Percentiles rank a stretch among this genome's conserved stretches.
Evolutionary conservation across 2,113 vertebrate genomes (phyloP).

Genomic region (Psittacula cyanocephala): DNA sequence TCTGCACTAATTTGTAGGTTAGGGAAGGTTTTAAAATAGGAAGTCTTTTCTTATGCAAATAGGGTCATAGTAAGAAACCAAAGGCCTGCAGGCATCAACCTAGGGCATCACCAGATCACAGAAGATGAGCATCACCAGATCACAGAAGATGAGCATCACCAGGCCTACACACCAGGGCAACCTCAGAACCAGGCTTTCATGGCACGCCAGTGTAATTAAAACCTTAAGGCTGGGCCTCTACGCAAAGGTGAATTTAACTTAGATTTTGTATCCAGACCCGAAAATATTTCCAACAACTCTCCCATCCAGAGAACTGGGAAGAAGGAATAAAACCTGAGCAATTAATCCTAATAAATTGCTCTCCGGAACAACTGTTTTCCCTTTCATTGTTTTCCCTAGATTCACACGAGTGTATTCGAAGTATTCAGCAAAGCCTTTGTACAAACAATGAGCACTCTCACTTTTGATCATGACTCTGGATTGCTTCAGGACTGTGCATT

Average conservation of each 20-base stretch:
- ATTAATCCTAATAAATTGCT: not conserved
- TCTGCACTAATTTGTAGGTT: slow-evolving; percentile 56
- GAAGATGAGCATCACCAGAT: not conserved
- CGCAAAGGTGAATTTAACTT: not conserved
- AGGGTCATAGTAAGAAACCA: not conserved
- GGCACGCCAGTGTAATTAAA: not conserved
- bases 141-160: not conserved
- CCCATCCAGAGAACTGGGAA: not conserved
- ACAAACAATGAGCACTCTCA: not conserved
- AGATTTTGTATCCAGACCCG: not conserved
- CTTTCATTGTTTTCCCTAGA: not conserved
- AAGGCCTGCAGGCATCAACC: not conserved
- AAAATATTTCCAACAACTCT: not conserved
- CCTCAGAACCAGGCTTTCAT: not conserved
- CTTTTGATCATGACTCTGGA: not conserved
- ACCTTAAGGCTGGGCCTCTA: not conserved
- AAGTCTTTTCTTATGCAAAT: slow-evolving; percentile 64
- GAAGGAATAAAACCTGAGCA: not conserved
- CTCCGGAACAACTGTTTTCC: not conserved
- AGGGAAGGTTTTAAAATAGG: slow-evolving; percentile 54
- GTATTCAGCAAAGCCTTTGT: not conserved
- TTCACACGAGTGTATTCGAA: not conserved
- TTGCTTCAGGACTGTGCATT: not conserved
- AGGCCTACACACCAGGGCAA: not conserved
- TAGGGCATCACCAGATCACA: not conserved